Percentiles rank a stretch among this genome's conserved stretches.
These are phyloP conservation scores for Pocillopora grandis DNA, from an alignment of 92 coral and sea anemone species.

Conservation along the genomic window DNA sequence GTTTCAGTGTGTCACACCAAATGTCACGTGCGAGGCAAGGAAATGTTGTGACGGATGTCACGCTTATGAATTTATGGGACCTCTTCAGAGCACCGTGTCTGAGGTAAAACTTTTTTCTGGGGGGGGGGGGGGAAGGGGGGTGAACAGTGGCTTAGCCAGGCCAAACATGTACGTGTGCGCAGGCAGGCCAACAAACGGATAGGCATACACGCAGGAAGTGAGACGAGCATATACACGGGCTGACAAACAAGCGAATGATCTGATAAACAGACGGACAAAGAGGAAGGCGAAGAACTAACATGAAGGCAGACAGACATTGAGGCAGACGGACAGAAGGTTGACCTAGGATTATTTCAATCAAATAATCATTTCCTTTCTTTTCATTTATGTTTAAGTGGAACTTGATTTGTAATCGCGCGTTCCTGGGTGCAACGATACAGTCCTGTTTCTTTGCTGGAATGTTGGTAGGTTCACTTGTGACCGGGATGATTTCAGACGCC, in stretches of 20 bases:
- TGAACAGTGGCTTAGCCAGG: too few relatives aligned
- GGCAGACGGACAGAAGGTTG: not conserved
- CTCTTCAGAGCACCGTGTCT: slow-evolving; percentile 42
- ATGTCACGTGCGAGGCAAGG: slow-evolving; percentile 51
- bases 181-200: too few relatives aligned
- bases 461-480: slow-evolving; percentile 59
- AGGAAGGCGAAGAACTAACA: too few relatives aligned
- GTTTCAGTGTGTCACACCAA: slow-evolving; percentile 55
- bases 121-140: too few relatives aligned
- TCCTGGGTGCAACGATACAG: slow-evolving; percentile 62
- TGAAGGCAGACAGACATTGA: not conserved
- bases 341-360: not conserved
- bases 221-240: too few relatives aligned
- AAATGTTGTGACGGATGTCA: slow-evolving; percentile 54
- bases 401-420: slow-evolving; percentile 66
- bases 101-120: slow-evolving; percentile 18
- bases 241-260: too few relatives aligned
- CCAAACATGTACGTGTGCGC: too few relatives aligned
- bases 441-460: slow-evolving; percentile 64
- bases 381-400: slow-evolving; percentile 41
- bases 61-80: slow-evolving; percentile 50
- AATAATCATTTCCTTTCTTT: not conserved
- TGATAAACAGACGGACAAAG: too few relatives aligned
- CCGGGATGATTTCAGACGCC: slow-evolving; percentile 65
- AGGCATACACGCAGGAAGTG: too few relatives aligned